These are phyloP conservation scores for Poecilobothrus nobilitatus DNA, from an alignment of 2,888 invertebrate species.

Conservation along the genomic window DNA sequence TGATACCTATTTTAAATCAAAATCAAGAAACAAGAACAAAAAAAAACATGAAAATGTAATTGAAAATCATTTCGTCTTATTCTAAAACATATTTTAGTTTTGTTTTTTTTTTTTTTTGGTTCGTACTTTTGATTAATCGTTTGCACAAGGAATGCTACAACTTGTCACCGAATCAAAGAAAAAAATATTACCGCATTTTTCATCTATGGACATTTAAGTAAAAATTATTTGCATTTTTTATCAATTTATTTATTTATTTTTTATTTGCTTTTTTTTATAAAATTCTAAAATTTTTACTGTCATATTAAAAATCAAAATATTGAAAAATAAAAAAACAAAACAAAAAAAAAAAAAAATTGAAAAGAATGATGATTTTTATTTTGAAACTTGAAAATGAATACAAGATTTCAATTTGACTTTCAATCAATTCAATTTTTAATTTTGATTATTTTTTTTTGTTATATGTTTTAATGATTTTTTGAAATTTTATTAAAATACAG, in stretches of 20 bases:
- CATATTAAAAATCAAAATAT: not conserved
- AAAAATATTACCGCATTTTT: not conserved
- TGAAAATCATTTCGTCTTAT: not conserved
- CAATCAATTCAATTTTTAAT: not conserved
- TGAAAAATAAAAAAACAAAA: too few relatives aligned
- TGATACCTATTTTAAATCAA: not conserved
- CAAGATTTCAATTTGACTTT: slow-evolving; percentile 4
- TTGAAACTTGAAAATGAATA: not conserved
- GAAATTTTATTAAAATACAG: not conserved
- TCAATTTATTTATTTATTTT: not conserved
- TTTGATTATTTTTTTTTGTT: not conserved
- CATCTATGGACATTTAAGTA: not conserved
- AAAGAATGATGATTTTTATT: not conserved
- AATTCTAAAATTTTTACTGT: not conserved
- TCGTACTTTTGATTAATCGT: not conserved
- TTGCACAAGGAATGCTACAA: not conserved
- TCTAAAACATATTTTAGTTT: not conserved
- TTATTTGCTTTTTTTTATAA: not conserved
- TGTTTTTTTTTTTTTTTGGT: not conserved
- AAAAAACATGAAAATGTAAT: not conserved
- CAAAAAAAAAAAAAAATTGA: too few relatives aligned
- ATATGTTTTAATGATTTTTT: not conserved
- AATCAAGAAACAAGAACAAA: not conserved
- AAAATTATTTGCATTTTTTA: not conserved
- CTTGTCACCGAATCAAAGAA: slow-evolving; percentile 6